These are phyloP conservation scores for Conopomorpha cramerella DNA, from an alignment of 1,140 invertebrate genomes.

Conservation along the genomic window DNA sequence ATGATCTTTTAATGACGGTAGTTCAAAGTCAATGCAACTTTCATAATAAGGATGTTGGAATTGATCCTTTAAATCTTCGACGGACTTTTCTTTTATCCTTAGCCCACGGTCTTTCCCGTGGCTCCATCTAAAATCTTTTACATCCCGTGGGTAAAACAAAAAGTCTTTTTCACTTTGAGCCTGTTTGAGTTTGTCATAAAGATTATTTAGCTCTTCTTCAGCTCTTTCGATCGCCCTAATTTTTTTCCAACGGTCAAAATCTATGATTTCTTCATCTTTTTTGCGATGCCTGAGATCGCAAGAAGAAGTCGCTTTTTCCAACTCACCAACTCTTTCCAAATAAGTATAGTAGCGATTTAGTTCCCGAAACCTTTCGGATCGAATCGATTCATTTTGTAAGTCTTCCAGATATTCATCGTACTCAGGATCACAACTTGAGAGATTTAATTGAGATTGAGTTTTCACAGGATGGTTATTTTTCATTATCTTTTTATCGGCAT, in stretches of 20 bases:
- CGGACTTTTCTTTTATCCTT: constrained; percentile 81
- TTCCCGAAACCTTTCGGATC: constrained; percentile 82
- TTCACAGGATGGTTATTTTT: constrained; percentile 10
- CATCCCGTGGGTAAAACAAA: constrained; percentile 75
- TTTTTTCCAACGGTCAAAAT: constrained; percentile 86
- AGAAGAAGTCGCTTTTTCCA: constrained; percentile 77
- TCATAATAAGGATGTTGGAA: constrained; percentile 65
- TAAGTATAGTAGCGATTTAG: constrained; percentile 85
- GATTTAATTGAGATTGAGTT: constrained; percentile 31
- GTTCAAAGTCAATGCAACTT: constrained; percentile 50
- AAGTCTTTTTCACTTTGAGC: constrained; percentile 85
- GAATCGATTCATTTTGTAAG: constrained; percentile 70
- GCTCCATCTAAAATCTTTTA: constrained; percentile 73
- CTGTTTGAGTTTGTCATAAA: constrained; percentile 78
- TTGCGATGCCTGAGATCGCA: constrained; percentile 71
- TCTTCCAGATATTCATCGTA: constrained; percentile 76
- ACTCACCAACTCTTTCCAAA: constrained; percentile 80
- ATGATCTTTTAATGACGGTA: constrained; percentile 64
- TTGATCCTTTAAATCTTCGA: constrained; percentile 79
- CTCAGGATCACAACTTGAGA: constrained; percentile 58
- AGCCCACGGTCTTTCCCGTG: constrained; percentile 76
- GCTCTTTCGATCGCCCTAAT: constrained; percentile 78
- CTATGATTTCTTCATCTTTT: constrained; percentile 78
- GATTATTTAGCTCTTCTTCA: constrained; percentile 77
- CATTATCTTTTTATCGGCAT: constrained; percentile 46